Evolutionary conservation across 2,113 vertebrate species (phyloP).

Genomic region (Lamprotornis superbus): DNA sequence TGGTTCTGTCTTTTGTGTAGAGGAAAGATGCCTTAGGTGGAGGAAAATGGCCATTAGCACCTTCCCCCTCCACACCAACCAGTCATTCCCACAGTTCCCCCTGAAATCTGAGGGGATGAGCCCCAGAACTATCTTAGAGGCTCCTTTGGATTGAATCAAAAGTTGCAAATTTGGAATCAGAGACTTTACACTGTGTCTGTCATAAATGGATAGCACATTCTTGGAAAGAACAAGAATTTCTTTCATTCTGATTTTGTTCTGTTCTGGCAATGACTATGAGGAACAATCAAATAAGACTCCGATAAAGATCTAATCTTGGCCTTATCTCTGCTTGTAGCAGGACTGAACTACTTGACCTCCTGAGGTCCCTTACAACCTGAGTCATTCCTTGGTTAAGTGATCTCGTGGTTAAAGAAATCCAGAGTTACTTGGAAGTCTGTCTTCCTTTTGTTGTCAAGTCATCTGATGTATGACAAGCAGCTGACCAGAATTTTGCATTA

Average conservation of each 20-base stretch:
- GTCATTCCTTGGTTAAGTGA: background rate
- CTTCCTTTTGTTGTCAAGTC: background rate
- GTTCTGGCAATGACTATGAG: background rate
- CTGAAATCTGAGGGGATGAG: background rate
- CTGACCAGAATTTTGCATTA: background rate
- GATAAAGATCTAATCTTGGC: background rate
- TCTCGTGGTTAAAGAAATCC: background rate
- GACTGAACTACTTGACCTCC: background rate
- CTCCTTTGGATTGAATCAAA: background rate
- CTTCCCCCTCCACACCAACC: rapidly evolving
- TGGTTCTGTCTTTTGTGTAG: background rate
- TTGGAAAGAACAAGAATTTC: background rate
- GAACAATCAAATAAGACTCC: background rate
- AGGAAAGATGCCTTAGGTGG: background rate
- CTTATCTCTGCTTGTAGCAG: background rate
- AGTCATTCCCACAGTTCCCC: background rate
- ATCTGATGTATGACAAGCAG: background rate
- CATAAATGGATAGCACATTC: background rate
- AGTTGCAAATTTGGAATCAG: background rate
- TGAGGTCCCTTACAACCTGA: background rate
- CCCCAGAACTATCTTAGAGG: background rate
- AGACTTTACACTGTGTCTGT: background rate
- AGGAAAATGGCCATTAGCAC: background rate
- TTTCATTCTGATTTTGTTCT: background rate
- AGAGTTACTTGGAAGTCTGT: background rate